Conservation (phyloP, 2,113 vertebrate genomes). For the Odontophorus gujanensis region DNA sequence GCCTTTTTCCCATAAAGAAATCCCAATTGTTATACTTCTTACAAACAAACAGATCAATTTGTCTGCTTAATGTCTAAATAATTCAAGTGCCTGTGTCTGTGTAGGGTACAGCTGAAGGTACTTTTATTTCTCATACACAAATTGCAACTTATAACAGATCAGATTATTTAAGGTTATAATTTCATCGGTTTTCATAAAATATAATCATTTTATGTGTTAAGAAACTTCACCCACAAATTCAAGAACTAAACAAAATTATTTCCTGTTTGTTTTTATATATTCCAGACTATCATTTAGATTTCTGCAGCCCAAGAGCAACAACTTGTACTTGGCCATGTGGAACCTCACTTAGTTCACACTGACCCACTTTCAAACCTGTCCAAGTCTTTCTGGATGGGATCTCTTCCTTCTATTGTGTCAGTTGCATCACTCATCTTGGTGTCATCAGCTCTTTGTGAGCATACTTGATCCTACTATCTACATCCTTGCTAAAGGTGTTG, state of each 20-base stretch:
- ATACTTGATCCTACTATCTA: no score
- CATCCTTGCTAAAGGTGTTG: no score
- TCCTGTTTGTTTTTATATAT: background rate
- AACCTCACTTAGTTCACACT: no score
- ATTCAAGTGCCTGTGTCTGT: background rate
- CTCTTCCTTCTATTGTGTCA: no score
- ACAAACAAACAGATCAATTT: background rate
- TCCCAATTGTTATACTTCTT: background rate
- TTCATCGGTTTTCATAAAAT: background rate
- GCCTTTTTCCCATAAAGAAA: background rate
- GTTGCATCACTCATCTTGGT: no score
- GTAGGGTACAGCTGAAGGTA: background rate
- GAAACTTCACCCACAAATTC: background rate
- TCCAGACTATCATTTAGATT: background rate
- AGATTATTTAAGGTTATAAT: background rate
- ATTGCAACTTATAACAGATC: background rate
- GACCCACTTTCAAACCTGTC: no score
- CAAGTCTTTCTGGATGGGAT: no score
- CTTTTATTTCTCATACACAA: background rate
- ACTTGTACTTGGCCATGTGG: no score
- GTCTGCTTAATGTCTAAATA: constrained; percentile 1
- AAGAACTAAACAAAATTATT: background rate
- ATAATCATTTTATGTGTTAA: background rate
- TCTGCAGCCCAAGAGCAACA: no score
- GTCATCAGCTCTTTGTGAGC: no score